Base-by-base conservation (phyloP, 2,888 invertebrate species). In the Oasisia sp. region DNA sequence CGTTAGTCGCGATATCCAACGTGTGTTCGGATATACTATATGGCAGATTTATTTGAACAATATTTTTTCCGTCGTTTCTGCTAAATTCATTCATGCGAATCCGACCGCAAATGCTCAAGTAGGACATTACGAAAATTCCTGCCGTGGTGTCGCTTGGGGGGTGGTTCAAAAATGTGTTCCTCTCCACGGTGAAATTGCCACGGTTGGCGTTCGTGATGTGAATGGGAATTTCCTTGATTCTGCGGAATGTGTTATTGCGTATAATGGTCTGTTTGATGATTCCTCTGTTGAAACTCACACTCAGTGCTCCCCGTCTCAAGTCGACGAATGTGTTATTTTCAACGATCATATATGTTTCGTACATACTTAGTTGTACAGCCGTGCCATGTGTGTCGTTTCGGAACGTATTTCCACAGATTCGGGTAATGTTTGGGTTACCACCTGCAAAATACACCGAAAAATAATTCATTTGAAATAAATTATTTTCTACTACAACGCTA, bases 151-250 rank as follows among this genome's bases (percentile, higher is more conserved):
- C 50, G 32, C 50, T 32, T 12, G 32, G 38, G 14, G 7, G 74
- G 74, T 58, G 90, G 58, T 93, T 92, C 14, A 32, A 74, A 92
- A 93, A 92, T 9, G 38, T 44, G 32, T 92, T 92, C 32, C 89
- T 93, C 9, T 89, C 45, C 32, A 93, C 90, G 27, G 89, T 90
- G 50, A 91, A 8, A 32, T 92, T 58, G n/a, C 44, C 74, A 50
- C 58, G 58, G 19, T 90, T 50, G 32, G 92, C 14, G 44, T 93
- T 89, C n/a, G 89, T 38, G 89, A 93, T 14, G n/a, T 32, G 9
- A 32, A 93, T 27, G 11, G 91, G 74, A 14, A 92, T 92, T 91
- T 45, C 44, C 14, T 56, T 91, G 50, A 91, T 38, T 45, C 91
- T 92, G 11, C 74, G 74, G 58, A 91, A 92, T 12, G n/a, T 32